phyloP scores from a whole-genome alignment of 2,888 invertebrate genomes.

The Lissonota sp. region DNA sequence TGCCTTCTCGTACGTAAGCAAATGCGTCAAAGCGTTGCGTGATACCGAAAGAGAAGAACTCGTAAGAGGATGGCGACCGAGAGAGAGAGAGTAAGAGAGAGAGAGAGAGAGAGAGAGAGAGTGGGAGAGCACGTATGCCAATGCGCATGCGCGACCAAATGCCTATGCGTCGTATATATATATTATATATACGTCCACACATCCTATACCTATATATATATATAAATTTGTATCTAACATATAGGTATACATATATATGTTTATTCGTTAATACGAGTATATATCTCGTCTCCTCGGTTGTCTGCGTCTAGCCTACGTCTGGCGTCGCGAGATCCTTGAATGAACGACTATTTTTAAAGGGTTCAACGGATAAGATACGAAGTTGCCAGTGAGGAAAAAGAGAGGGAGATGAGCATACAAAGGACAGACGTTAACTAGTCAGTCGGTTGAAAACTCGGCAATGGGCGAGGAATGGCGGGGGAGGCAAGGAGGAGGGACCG shows the following conservation, averaged over 20 bases:
- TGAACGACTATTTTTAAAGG: constrained; percentile 81
- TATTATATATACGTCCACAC: constrained; percentile 1
- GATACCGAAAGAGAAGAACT: constrained; percentile 39
- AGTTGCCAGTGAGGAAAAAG: constrained; percentile 55
- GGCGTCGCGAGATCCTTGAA: constrained; percentile 78
- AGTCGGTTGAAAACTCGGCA: not conserved
- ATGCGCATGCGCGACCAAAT: constrained; percentile 62
- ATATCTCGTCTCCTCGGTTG: constrained; percentile 73
- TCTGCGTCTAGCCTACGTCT: constrained; percentile 77
- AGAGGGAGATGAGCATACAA: not conserved
- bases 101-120: not conserved
- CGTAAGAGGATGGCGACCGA: constrained; percentile 32
- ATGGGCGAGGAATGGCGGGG: constrained; percentile 8
- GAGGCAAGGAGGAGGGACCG: constrained; percentile 31
- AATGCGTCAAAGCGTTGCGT: constrained; percentile 51
- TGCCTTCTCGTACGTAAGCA: constrained; percentile 39
- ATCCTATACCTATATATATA: constrained; percentile 10
- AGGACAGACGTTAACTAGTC: constrained; percentile 18
- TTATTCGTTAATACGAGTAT: constrained; percentile 72
- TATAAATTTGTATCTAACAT: not conserved
- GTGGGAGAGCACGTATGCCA: constrained; percentile 42
- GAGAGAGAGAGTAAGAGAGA: constrained; percentile 31
- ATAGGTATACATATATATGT: constrained; percentile 15
- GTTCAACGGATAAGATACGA: constrained; percentile 75
- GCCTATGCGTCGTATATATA: constrained; percentile 43